Evolutionary conservation across 1,140 invertebrate genomes (phyloP).

Genomic region (Sitodiplosis mosellana): DNA sequence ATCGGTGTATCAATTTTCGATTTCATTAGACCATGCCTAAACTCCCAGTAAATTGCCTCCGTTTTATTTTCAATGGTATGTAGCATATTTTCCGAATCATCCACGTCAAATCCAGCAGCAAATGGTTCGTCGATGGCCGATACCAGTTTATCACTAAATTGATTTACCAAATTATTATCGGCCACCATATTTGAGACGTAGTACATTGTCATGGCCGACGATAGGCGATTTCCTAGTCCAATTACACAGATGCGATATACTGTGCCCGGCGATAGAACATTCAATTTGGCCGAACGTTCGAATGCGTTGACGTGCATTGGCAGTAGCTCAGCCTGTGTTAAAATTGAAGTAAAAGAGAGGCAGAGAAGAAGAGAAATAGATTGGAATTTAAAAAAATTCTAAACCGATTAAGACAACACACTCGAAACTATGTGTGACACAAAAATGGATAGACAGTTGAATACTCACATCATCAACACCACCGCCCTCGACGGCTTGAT

Average conservation of each 20-base stretch:
- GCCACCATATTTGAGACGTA: neutral
- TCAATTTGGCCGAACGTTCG: conserved; percentile 49
- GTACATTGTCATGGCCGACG: conserved; percentile 24
- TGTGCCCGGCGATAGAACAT: conserved; percentile 51
- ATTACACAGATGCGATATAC: conserved; percentile 70
- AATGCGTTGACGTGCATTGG: conserved; percentile 47
- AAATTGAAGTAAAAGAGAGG: neutral
- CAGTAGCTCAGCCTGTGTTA: conserved; percentile 34
- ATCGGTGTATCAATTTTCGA: conserved; percentile 51
- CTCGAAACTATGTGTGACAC: conserved; percentile 1
- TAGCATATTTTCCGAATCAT: too few relatives aligned
- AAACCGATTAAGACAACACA: neutral
- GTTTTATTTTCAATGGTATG: too few relatives aligned
- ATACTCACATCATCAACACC: conserved; percentile 5
- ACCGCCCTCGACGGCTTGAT: conserved; percentile 50
- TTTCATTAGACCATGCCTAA: conserved; percentile 18
- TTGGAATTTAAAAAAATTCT: neutral
- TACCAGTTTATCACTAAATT: too few relatives aligned
- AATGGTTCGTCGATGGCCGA: conserved; percentile 6
- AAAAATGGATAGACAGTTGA: conserved; percentile 7
- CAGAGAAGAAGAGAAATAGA: neutral
- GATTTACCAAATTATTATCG: neutral
- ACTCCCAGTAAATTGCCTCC: too few relatives aligned
- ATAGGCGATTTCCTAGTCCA: conserved; percentile 52
- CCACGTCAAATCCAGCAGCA: neutral